Conservation (phyloP, 2,797 vertebrate species). For the Phaenicophaeus curvirostris region DNA sequence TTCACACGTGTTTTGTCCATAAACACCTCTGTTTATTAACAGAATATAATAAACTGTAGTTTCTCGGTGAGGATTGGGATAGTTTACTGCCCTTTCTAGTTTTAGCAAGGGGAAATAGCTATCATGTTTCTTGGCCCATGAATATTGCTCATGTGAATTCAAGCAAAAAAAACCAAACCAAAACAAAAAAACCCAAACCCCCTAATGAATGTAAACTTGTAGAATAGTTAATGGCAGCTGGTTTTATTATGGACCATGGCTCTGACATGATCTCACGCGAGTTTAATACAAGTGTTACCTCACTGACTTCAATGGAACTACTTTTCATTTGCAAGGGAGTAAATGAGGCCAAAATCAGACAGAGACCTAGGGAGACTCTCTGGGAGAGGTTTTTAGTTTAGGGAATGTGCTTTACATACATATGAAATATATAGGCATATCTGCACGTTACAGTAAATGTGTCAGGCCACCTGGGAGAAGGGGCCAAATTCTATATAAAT, state of each 20-base stretch:
- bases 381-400: constrained; percentile 15
- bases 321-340: constrained; percentile 19
- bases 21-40: constrained; percentile 67
- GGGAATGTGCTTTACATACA: neutral
- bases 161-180: constrained; percentile 15
- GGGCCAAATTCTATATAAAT: constrained; percentile 18
- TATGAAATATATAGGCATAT: neutral
- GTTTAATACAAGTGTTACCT: constrained; percentile 36
- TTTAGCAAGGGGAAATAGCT: constrained; percentile 61
- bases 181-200: neutral
- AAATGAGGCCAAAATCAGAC: constrained; percentile 48
- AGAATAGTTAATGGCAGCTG: constrained; percentile 41
- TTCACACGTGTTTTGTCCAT: constrained; percentile 54
- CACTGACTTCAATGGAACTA: neutral
- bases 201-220: constrained; percentile 64
- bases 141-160: constrained; percentile 34
- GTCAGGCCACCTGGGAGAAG: constrained; percentile 1
- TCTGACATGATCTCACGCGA: constrained; percentile 47
- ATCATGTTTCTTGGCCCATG: constrained; percentile 58
- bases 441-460: neutral
- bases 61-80: neutral
- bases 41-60: constrained; percentile 25
- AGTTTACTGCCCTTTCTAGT: constrained; percentile 32
- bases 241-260: constrained; percentile 37
- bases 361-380: constrained; percentile 2